A percentile compares a stretch with the other conserved stretches of the same genome.
These are phyloP conservation scores for Cricetomys ansorgei DNA, from an alignment of 2,113 vertebrate genomes.

Conservation along the genomic window DNA sequence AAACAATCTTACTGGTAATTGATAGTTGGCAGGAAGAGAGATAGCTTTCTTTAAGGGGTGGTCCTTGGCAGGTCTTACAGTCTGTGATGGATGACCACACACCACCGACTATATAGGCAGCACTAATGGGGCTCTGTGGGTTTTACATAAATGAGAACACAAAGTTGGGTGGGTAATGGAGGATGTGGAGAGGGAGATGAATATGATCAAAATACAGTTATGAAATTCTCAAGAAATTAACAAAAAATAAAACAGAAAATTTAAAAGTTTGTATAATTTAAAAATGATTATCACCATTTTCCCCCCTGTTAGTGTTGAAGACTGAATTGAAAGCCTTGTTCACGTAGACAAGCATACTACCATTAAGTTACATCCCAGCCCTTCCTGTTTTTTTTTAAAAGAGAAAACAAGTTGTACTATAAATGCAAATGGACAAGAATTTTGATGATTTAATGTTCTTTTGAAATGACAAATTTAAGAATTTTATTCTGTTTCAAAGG, in stretches of 20 bases:
- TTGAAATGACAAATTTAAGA: slow-evolving; percentile 44
- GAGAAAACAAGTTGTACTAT: slow-evolving; percentile 15
- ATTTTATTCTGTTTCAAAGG: slow-evolving; percentile 20
- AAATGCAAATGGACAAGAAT: neutral
- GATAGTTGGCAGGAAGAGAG: neutral
- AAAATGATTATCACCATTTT: neutral
- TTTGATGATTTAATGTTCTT: slow-evolving; percentile 40
- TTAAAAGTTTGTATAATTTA: neutral
- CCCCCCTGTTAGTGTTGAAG: neutral
- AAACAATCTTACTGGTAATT: neutral
- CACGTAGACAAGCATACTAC: neutral
- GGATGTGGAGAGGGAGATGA: neutral
- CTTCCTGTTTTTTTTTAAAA: slow-evolving; percentile 20
- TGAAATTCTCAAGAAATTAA: neutral
- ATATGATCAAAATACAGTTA: neutral
- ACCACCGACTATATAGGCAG: neutral
- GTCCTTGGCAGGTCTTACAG: neutral
- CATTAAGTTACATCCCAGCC: neutral
- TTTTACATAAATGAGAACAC: neutral
- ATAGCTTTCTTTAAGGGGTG: neutral
- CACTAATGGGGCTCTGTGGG: neutral
- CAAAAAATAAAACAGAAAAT: neutral
- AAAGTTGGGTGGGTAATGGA: too few relatives aligned
- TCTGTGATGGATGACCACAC: neutral
- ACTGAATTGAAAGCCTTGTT: neutral